Base-by-base conservation (phyloP, 92 coral and sea anemone species). In the Micromussa lordhowensis region DNA sequence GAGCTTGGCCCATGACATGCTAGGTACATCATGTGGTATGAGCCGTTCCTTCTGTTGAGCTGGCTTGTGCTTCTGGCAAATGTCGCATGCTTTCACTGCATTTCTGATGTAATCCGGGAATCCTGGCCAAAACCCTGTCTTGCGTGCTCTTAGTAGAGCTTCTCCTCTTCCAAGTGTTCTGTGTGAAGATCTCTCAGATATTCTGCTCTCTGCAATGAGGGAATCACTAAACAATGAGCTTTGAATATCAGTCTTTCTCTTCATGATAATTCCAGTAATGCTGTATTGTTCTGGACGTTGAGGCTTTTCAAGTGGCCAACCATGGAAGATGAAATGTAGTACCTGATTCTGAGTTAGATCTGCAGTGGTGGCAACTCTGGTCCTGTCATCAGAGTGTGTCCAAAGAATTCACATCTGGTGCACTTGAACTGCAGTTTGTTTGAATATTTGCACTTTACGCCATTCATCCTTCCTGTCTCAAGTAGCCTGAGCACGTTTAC, bases 41-140 rank as follows among this genome's bases (percentile, higher is more conserved):
- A 81, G 38, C 3, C 76, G 76, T 66, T 81, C 76, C 11, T 81
- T 81, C 85, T 64, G 85, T 66, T 81, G 75, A 66, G 85, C 85
- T 36, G 85, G 87, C 55, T 55, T 51, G 75, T 74, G 38, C 31
- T 84, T 36, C 87, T 32, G 73, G 70, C 88, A 72, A 19, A 48
- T 21, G 40, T 48, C 34, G 40, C 85, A 84, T 22, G 58, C 68
- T 26, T 49, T 80, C 1, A 80, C 86, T 21, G 79, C 80, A 31
- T 88, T 70, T 36, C 88, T 53, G 57, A 53, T 53, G 57, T 53
- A 1, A 53, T 9, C 57, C 3, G 55, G 55, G 80, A 54, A 30
- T 54, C 81, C 81, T 6, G 88, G 80, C 88, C 80, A 84, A 58
- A 85, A 74, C 18, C 74, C 79, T 71, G 81, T 75, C 74, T 74